Evolutionary conservation across 2,888 invertebrate genomes (phyloP), one percentile per base, ranked within the genome.

Genomic region (Isotomurus palustris): DNA sequence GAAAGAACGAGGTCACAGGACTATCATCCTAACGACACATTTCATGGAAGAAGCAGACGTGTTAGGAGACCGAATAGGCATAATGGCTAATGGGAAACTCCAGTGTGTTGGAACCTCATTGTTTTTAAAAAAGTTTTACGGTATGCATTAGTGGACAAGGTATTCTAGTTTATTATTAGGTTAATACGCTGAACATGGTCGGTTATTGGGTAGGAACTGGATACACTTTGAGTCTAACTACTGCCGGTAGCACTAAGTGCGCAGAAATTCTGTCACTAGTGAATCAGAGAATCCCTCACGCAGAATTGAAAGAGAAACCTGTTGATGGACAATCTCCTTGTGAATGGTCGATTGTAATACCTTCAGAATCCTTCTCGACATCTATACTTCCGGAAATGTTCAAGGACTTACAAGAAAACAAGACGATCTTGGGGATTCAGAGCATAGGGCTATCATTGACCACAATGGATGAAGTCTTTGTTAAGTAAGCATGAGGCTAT

Each of bases 21-120:
- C 92, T 0, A 87, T 94, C 66, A 76, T 95, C 14, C 81, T 95
- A 50, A 89, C 90, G 14, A 95, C 94, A 0, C 94, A 95, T 77
- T 90, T 89, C 76, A 93, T 95, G 92, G 94, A 94, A 76, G 94
- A 95, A 76, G 94, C 93, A 2, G 93, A 94, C 75, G 66, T 68
- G 32, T 80, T 95, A 2, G 93, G 91, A 0, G 92, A 95, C 76
- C 83, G 89, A 71, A 88, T 94, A 68, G 91, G 89, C 0, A 92
- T 94, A 62, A 83, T 95, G 76, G 84, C 86, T 68, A 78, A 80
- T 57, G 91, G 91, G 22, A 75, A 75, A 28, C 76, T 94, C 48
- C 81, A 83, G 66, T 87, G 89, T 73, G 84, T 83, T 74, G 94
- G 92, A 29, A 86, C 90, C 2, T 82, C 92, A 1, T 82, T 91